phyloP scores from a whole-genome alignment of 2,888 invertebrate genomes.

The Temnothorax ravouxi region DNA sequence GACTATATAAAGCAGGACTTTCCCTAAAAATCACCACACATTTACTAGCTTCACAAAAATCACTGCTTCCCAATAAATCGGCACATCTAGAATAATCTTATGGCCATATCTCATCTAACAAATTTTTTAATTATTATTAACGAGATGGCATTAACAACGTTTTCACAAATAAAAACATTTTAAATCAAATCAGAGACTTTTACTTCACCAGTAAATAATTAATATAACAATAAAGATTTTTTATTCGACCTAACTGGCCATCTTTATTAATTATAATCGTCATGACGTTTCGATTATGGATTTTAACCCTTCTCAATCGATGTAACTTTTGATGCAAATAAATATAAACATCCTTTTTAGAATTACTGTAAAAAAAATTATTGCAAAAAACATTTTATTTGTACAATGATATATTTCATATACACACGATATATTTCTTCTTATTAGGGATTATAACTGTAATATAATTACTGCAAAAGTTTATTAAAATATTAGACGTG shows the following conservation, averaged over 20 bases:
- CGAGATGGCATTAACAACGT: not conserved
- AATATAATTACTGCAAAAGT: not conserved
- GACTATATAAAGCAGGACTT: not conserved
- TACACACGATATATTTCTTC: not conserved
- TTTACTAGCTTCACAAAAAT: slow-evolving; percentile 4
- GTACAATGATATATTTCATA: not conserved
- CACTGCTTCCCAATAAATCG: not conserved
- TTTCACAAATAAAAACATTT: not conserved
- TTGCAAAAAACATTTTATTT: not conserved
- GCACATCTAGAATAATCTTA: not conserved
- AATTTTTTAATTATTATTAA: not conserved
- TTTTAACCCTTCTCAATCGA: too few species aligned
- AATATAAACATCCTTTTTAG: too few species aligned
- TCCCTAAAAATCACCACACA: not conserved
- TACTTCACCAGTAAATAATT: too few species aligned
- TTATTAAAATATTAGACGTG: not conserved
- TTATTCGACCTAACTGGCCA: too few species aligned
- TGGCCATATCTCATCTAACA: not conserved
- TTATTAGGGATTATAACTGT: not conserved
- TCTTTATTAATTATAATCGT: not conserved
- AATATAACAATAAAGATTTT: too few species aligned
- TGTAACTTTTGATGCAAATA: too few species aligned
- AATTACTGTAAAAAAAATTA: too few species aligned
- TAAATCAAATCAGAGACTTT: too few species aligned
- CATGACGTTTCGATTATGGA: too few species aligned